Conservation (phyloP, 2,888 invertebrate species). For the Drosophila phalerata region DNA sequence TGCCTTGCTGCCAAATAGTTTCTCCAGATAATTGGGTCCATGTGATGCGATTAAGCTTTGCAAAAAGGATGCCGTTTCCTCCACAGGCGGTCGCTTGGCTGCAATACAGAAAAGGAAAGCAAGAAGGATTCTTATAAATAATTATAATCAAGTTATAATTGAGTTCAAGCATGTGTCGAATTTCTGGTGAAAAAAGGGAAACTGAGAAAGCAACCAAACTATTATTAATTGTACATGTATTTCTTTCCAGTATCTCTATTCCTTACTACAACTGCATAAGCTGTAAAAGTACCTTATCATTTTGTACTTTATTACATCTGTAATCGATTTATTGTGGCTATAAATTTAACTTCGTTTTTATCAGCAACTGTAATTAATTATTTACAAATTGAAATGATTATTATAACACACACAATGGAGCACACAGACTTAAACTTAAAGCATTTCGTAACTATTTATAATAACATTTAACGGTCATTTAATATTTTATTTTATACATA, state of each 20-base stretch:
- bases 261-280: neutral
- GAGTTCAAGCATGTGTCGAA: conserved; percentile 10
- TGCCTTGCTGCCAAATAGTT: conserved; percentile 97
- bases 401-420: no score
- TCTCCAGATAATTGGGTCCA: conserved; percentile 98
- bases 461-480: no score
- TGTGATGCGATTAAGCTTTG: conserved; percentile 97
- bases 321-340: conserved; percentile 1
- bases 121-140: conserved; percentile 26
- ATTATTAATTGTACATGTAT: neutral
- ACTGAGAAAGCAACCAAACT: neutral
- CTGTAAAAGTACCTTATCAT: neutral
- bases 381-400: neutral
- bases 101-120: conserved; percentile 73
- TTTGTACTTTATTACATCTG: neutral
- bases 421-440: no score
- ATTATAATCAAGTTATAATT: conserved; percentile 24
- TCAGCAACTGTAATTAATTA: conserved; percentile 14
- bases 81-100: conserved; percentile 98
- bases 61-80: conserved; percentile 97
- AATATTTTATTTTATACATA: no score
- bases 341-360: conserved; percentile 14
- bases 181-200: neutral
- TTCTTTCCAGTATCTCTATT: neutral
- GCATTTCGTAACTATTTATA: neutral